A percentile compares a stretch with the other conserved stretches of the same genome.
Conservation (phyloP, 2,113 vertebrate species). For the Pantherophis guttatus region DNA sequence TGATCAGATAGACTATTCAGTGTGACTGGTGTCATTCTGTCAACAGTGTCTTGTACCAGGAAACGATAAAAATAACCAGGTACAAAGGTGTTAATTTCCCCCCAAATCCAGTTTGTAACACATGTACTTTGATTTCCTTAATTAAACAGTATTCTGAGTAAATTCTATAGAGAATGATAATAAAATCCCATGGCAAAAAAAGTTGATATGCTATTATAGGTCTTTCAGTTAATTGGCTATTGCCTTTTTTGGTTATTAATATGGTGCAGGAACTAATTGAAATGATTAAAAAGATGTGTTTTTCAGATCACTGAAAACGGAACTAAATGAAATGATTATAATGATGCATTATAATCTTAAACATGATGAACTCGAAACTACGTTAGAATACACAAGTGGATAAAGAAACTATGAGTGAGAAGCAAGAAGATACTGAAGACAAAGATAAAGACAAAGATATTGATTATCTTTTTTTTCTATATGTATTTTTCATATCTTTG, state of each 20-base stretch:
- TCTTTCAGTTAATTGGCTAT: background rate
- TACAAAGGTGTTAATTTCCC: background rate
- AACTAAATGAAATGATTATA: too few species aligned
- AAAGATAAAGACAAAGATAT: too few species aligned
- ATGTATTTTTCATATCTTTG: background rate
- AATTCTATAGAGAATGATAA: background rate
- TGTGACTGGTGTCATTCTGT: background rate
- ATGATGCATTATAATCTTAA: too few species aligned
- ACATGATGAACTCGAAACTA: too few species aligned
- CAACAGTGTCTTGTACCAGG: background rate
- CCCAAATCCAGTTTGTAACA: background rate
- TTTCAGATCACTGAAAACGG: too few species aligned
- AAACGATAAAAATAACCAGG: background rate
- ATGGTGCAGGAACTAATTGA: too few species aligned
- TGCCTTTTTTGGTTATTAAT: background rate
- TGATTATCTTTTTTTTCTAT: background rate
- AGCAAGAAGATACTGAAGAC: too few species aligned
- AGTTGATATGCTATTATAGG: background rate
- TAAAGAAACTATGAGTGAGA: too few species aligned
- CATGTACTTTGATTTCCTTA: conserved; percentile 11
- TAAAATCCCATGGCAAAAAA: background rate
- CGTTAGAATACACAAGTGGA: too few species aligned
- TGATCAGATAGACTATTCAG: background rate
- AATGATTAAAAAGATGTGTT: too few species aligned
- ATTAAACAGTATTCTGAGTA: background rate